Base-by-base conservation (phyloP, 2,797 vertebrate species). In the Anguilla anguilla region DNA sequence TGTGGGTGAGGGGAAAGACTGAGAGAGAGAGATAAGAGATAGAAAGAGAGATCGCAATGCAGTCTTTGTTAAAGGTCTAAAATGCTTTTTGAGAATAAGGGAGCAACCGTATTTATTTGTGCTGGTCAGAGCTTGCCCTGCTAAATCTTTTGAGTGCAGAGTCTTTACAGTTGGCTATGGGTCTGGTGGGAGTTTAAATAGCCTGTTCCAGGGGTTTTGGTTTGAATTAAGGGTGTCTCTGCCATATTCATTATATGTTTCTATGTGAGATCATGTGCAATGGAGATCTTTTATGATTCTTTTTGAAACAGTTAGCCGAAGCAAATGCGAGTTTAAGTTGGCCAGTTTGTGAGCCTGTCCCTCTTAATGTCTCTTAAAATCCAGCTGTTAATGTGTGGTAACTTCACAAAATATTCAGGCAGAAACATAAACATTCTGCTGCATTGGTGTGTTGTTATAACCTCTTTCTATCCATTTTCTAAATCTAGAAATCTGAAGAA, bases 401-500 rank as follows among this genome's bases (percentile, higher is more conserved):
- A 82, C 46, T 79, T 79, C 79, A 82, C 28, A 15, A 51, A 82
- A 82, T 82, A 19, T 82, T 7, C 46, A n/a, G 10, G 79, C 79
- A n/a, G 46, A n/a, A 51, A 22, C 46, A 49, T 82, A 82, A 82
- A 82, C 79, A 51, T 49, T 25, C 46, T 51, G 43, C 43, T 25
- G 79, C 79, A 51, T 46, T 19, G 46, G 19, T 51, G 43, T 51
- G 79, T 49, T 46, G 39, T 51, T 51, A 25, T 82, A 82, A 82
- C 79, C 59, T 64, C 31, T 79, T 79, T 83, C 57, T 74, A 35
- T 85, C 51, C 64, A 1, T 87, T 92, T 91, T 72, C 10, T 88
- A 69, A 85, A 89, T 85, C 83, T 90, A 99, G 98, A 43, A 91
- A 95, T 72, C 90, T 98, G 88, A 98, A 96, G 95, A 99, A 97